Evolutionary conservation across 1,140 invertebrate species (phyloP), one percentile per base, ranked within the genome.

Genomic region (Himalopsyche phryganea): DNA sequence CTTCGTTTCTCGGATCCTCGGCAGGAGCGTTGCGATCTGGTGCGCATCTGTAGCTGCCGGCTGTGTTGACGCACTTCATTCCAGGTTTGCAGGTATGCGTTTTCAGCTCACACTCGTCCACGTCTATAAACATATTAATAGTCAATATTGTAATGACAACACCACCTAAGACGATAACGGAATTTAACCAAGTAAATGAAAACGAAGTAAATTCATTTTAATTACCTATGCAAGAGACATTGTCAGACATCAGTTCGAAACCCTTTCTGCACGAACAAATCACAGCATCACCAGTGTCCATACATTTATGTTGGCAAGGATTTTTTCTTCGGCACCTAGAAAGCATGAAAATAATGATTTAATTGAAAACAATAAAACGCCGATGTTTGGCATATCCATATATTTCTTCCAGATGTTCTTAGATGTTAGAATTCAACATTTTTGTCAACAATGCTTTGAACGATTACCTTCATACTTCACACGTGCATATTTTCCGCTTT

Each of bases 181-280:
- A 28, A n/a, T n/a, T n/a, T 28, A 28, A 3, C 23, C 9, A 28
- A 28, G 23, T 28, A 28, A 28, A 28, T 28, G 9, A 28, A 28
- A 28, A 28, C 9, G 9, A 28, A n/a, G n/a, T n/a, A n/a, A n/a
- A n/a, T n/a, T n/a, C n/a, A 23, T 36, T 10, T n/a, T 42, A 7
- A 32, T 48, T 68, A 76, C 76, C 76, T 66, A 74, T 69, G 65
- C 87, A 90, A 3, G 85, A 83, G 66, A 82, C 84, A 41, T 81
- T 81, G 68, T 90, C 87, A 18, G 80, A 70, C 63, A 82, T 77
- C 3, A 90, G 72, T 51, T 81, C 80, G 66, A 84, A 91, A 4
- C 90, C 90, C 58, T 83, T 71, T 15, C 82, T 76, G 65, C 86
- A 89, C 0, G 77, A 79, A 66, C 86, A 89, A 57, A 79, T 79